These are phyloP conservation scores for Pseudomyrmex sp. DNA, from an alignment of 1,140 invertebrate species.

Conservation along the genomic window DNA sequence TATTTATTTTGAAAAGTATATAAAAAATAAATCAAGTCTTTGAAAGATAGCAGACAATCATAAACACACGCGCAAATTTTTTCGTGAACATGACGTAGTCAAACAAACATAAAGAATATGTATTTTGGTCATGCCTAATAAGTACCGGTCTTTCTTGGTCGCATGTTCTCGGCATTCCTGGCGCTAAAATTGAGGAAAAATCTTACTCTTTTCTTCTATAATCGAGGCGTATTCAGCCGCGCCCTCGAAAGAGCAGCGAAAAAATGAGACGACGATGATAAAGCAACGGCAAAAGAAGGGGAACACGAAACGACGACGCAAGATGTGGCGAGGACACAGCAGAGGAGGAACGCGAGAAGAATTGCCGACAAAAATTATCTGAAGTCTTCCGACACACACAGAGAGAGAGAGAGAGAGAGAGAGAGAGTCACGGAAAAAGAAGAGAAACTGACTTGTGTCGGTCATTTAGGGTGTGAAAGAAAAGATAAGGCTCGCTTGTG, in stretches of 20 bases:
- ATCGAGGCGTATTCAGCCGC: constrained; percentile 49
- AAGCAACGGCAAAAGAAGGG: background rate
- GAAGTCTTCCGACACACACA: constrained; percentile 29
- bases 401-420: no score
- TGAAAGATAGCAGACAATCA: background rate
- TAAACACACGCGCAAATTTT: constrained; percentile 25
- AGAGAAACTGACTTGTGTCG: constrained; percentile 67
- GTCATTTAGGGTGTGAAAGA: constrained; percentile 74
- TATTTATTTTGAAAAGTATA: no score
- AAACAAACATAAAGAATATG: background rate
- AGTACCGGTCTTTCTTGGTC: constrained; percentile 59
- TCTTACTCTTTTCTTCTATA: constrained; percentile 54
- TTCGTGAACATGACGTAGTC: background rate
- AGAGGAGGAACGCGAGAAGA: background rate
- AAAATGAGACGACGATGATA: constrained; percentile 9
- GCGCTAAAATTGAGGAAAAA: constrained; percentile 47
- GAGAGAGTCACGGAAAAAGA: constrained; percentile 10
- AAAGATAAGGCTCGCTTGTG: constrained; percentile 67
- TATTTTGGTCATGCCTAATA: constrained; percentile 65
- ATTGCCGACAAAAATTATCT: constrained; percentile 49
- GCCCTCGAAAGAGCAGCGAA: background rate
- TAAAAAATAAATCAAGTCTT: background rate
- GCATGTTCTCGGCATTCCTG: constrained; percentile 59
- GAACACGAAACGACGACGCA: constrained; percentile 35
- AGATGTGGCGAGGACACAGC: constrained; percentile 21